phyloP scores from a whole-genome alignment of 2,113 vertebrate genomes.

The Dolichallabes microphthalmus region DNA sequence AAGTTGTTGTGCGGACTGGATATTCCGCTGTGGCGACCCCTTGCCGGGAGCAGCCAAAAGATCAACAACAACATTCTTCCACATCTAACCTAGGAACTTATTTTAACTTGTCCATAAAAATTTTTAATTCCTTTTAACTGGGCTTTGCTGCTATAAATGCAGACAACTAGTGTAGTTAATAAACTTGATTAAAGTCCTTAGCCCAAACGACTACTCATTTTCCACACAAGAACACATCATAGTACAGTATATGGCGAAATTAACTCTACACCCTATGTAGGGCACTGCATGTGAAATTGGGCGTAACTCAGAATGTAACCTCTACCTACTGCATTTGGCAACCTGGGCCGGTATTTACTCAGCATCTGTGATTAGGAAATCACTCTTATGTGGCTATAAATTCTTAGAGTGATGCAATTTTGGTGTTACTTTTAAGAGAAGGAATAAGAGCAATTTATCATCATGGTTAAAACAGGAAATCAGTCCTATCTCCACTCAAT shows the following conservation, averaged over 20 bases:
- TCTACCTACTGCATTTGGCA: slow-evolving; percentile 7
- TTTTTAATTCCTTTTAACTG: not conserved
- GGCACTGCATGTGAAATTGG: not conserved
- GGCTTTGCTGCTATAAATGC: not conserved
- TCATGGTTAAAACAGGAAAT: too few relatives aligned
- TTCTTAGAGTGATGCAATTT: too few relatives aligned
- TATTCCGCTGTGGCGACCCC: too few relatives aligned
- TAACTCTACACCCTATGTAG: not conserved
- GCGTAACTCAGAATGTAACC: not conserved
- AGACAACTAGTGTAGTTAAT: not conserved
- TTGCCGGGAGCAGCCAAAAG: too few relatives aligned
- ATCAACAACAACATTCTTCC: too few relatives aligned
- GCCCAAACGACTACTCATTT: not conserved
- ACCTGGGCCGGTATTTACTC: not conserved
- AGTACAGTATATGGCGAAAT: not conserved
- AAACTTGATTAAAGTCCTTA: not conserved
- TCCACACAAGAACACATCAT: not conserved
- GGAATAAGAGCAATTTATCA: too few relatives aligned
- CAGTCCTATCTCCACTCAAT: too few relatives aligned
- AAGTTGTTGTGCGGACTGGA: too few relatives aligned
- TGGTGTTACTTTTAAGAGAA: too few relatives aligned
- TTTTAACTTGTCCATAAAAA: not conserved
- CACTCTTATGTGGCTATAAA: too few relatives aligned
- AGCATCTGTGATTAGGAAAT: too few relatives aligned
- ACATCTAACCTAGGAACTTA: not conserved